phyloP scores from a whole-genome alignment of 2,797 vertebrate genomes.

The Glyptemys insculpta region DNA sequence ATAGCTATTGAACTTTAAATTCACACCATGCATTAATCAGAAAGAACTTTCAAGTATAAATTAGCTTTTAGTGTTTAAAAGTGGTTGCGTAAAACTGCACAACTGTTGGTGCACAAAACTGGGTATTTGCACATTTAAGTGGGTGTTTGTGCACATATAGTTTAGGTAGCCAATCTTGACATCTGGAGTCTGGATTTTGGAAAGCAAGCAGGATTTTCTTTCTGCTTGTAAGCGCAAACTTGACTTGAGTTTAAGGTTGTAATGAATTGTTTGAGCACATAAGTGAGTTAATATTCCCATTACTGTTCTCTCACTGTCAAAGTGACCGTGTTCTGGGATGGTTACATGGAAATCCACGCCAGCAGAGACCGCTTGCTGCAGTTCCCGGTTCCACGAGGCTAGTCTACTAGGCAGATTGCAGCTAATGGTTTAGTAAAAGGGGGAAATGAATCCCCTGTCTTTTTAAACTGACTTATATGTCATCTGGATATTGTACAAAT shows the following conservation, averaged over 20 bases:
- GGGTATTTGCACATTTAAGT: accelerated
- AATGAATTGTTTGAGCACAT: not conserved
- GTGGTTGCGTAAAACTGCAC: not conserved
- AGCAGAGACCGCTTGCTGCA: not conserved
- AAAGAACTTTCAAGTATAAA: too few species aligned
- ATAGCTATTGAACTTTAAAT: too few species aligned
- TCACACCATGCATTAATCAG: too few species aligned
- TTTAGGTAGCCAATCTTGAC: not conserved
- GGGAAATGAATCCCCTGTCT: not conserved
- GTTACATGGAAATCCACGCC: not conserved
- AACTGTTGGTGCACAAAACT: accelerated
- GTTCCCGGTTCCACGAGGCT: not conserved
- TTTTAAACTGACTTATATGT: not conserved
- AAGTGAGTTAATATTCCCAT: not conserved
- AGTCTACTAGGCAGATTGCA: not conserved
- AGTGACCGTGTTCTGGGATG: not conserved
- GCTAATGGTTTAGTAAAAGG: not conserved
- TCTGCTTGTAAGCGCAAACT: not conserved
- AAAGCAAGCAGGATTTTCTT: not conserved
- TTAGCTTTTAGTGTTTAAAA: not conserved
- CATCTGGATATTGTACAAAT: not conserved
- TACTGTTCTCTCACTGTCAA: not conserved
- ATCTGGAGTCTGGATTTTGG: accelerated
- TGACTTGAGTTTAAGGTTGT: not conserved
- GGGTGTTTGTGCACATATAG: accelerated